Evolutionary conservation across 2,888 invertebrate genomes (phyloP).

Genomic region (Apantesis nais): DNA sequence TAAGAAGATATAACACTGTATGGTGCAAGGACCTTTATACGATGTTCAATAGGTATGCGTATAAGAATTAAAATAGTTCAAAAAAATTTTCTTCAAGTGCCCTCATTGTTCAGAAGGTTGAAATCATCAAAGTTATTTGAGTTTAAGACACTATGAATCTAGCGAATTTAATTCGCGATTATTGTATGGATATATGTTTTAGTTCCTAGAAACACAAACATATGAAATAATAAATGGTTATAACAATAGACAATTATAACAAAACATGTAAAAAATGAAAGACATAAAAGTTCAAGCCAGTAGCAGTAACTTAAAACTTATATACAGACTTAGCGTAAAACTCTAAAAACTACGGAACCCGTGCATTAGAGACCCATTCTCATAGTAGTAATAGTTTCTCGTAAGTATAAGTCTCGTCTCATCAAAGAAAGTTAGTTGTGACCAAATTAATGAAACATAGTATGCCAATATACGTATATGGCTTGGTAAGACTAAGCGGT

Average conservation of each 20-base stretch:
- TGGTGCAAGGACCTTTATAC: no score
- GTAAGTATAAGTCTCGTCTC: constrained; percentile 26
- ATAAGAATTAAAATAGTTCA: no score
- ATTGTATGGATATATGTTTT: background rate
- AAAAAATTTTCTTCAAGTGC: no score
- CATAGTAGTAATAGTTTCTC: constrained; percentile 15
- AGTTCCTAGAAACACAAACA: background rate
- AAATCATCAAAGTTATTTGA: no score
- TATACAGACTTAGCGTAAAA: constrained; percentile 7
- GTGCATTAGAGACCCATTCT: constrained; percentile 7
- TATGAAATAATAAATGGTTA: background rate
- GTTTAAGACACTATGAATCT: no score
- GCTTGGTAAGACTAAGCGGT: no score
- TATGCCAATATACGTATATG: no score
- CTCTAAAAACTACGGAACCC: constrained; percentile 12
- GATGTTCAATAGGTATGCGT: no score
- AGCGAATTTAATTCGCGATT: no score
- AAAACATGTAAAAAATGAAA: background rate
- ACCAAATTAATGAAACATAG: constrained; percentile 31
- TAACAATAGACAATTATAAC: background rate
- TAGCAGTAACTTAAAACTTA: constrained; percentile 12
- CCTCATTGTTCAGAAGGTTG: no score
- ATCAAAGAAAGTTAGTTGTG: constrained; percentile 35
- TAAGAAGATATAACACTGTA: no score
- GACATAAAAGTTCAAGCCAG: constrained; percentile 1